Percentiles rank a stretch among this genome's conserved stretches.
Evolutionary conservation across 1,140 invertebrate genomes (phyloP).

Genomic region (Paracyclopina nana): DNA sequence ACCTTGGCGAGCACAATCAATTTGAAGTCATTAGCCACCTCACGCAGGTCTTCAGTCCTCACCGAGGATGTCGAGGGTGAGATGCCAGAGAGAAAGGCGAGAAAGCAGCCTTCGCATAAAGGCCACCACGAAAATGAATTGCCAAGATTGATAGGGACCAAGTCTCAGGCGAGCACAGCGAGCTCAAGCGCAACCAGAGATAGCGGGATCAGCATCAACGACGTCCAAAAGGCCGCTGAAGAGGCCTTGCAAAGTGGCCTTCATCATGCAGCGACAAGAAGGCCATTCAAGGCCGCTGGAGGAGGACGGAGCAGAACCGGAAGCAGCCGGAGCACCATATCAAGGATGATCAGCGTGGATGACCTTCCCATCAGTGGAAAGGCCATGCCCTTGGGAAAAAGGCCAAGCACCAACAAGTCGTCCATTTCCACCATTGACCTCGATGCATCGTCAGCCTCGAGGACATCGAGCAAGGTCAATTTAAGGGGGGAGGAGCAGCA

Average conservation of each 20-base stretch:
- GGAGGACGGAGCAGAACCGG: too few species aligned
- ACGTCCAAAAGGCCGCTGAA: neutral
- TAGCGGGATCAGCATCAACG: constrained; percentile 7
- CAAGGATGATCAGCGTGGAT: neutral
- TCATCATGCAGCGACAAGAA: too few species aligned
- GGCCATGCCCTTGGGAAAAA: neutral
- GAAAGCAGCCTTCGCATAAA: constrained; percentile 1
- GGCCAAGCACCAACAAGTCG: neutral
- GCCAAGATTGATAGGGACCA: constrained; percentile 8
- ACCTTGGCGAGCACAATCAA: neutral
- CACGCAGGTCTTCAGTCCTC: neutral
- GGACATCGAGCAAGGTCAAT: too few species aligned
- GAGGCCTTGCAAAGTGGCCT: too few species aligned
- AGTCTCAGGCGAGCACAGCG: constrained; percentile 11
- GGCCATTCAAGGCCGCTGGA: too few species aligned
- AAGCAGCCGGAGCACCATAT: constrained; percentile 1
- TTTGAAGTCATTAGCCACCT: neutral
- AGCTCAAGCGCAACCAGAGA: constrained; percentile 5
- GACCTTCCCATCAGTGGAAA: constrained; percentile 9
- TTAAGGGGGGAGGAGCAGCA: too few species aligned
- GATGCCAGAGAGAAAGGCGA: neutral
- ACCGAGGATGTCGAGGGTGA: neutral
- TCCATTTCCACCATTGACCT: too few species aligned
- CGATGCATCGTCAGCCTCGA: too few species aligned
- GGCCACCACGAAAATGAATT: constrained; percentile 2